Evolutionary conservation across 2,113 vertebrate genomes (phyloP), one percentile per base, ranked within the genome.

Genomic region (Siphamia tubifer): DNA sequence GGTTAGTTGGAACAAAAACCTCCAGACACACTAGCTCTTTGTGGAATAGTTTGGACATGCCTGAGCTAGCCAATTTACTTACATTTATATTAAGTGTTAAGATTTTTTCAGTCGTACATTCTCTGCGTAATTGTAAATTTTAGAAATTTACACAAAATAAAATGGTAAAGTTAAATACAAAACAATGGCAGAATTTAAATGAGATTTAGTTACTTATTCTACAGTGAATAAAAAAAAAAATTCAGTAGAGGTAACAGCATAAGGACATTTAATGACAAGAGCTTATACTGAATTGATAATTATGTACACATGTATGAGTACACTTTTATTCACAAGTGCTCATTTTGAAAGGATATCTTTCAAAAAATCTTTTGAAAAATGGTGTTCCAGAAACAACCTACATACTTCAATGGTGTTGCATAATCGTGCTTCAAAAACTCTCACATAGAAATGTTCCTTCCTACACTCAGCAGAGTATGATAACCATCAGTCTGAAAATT

Each of bases 201-300:
- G 39, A 49, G 17, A 66, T 68, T 38, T 6, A 47, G n/a, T 6
- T 34, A 55, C 5, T 32, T n/a, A 27, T 5, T 73, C 39, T 65
- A 54, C 71, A 52, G 36, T 47, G 25, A 65, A 71, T 69, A 55
- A 34, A 67, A 76, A 82, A n/a, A 71, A 16, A 13, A 58, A 55
- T 45, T 35, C 2, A 36, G 25, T 16, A 48, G 54, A 72, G 11
- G 53, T 28, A 74, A 67, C 30, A 68, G 30, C 27, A 67, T 16
- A 63, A 28, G 4, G 12, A 13, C 19, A 25, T 23, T 43, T n/a
- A n/a, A 4, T 56, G 17, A 53, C 27, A 44, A 27, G 8, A 34
- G 49, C 6, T 44, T 28, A 43, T 6, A 15, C 6, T 36, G 11
- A 32, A 62, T 31, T 71, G 25, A 35, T 34, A 34, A 39, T 51